A percentile compares a stretch with the other conserved stretches of the same genome.
Conservation (phyloP, 1,140 invertebrate genomes). For the Drosophila auraria region DNA sequence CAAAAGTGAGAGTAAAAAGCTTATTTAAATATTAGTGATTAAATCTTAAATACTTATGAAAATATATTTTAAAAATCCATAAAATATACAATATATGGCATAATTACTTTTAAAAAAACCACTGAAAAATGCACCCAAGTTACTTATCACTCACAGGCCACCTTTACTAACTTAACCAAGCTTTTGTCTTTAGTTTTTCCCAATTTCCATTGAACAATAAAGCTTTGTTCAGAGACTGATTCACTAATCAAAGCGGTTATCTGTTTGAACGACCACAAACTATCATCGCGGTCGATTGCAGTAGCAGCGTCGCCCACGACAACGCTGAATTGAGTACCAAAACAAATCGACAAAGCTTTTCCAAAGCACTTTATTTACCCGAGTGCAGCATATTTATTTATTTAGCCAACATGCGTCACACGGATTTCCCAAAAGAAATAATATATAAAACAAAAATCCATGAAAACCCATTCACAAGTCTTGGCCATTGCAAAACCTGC, state of each 20-base stretch:
- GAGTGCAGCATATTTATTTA: conserved; percentile 33
- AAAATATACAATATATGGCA: too few relatives aligned
- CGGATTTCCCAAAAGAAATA: conserved; percentile 25
- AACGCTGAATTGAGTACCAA: conserved; percentile 43
- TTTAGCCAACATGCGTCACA: conserved; percentile 24
- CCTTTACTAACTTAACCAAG: neutral
- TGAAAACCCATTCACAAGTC: conserved; percentile 29
- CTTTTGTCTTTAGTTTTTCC: conserved; percentile 8
- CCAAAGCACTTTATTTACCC: conserved; percentile 20
- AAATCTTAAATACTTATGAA: neutral
- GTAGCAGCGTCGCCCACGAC: conserved; percentile 56
- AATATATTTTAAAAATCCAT: too few relatives aligned
- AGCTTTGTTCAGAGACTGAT: conserved; percentile 22
- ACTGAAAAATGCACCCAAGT: too few relatives aligned
- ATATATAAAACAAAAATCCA: conserved; percentile 15
- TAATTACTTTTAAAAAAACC: too few relatives aligned
- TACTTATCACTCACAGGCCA: too few relatives aligned
- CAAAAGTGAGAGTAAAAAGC: neutral
- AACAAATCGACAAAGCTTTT: conserved; percentile 51
- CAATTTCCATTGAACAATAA: conserved; percentile 21
- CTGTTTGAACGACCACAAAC: conserved; percentile 24
- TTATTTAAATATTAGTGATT: neutral
- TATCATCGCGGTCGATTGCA: conserved; percentile 47
- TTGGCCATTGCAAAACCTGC: conserved; percentile 29
- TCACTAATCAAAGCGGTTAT: conserved; percentile 31